A percentile compares a stretch with the other conserved stretches of the same genome.
Conservation (phyloP, 2,797 vertebrate genomes). For the Pseudomugil gertrudae region DNA sequence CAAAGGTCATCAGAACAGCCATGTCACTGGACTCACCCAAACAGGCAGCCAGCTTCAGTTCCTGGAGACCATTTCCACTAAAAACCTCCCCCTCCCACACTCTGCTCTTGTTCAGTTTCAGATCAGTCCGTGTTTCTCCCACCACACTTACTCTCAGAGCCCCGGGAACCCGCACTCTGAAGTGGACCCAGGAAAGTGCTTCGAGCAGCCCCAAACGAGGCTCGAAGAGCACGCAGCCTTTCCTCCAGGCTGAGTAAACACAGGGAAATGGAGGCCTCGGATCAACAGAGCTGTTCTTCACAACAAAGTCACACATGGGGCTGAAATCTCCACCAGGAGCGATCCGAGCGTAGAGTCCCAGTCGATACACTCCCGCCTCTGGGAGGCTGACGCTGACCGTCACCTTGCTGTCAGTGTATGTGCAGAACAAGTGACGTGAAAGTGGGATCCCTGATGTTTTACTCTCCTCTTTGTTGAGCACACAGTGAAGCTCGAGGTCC, state of each 20-base stretch:
- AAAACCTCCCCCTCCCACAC: conserved; percentile 84
- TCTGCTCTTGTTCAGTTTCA: conserved; percentile 77
- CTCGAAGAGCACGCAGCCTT: conserved; percentile 84
- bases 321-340: conserved; percentile 71
- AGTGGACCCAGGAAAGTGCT: conserved; percentile 75
- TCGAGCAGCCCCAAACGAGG: conserved; percentile 81
- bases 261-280: conserved; percentile 79
- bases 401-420: conserved; percentile 83
- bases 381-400: conserved; percentile 79
- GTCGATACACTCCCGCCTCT: conserved; percentile 70
- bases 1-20: conserved; percentile 82
- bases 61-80: conserved; percentile 60
- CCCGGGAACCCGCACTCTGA: conserved; percentile 82
- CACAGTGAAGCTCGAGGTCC: conserved; percentile 66
- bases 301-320: conserved; percentile 82
- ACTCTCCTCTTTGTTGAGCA: conserved; percentile 64
- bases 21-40: conserved; percentile 70
- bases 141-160: conserved; percentile 76
- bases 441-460: conserved; percentile 54
- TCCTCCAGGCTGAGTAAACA: conserved; percentile 80
- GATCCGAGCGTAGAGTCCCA: conserved; percentile 80
- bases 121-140: conserved; percentile 70
- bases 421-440: conserved; percentile 81
- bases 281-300: conserved; percentile 73
- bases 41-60: conserved; percentile 78